A percentile compares a stretch with the other conserved stretches of the same genome.
Conservation (phyloP, 2,797 vertebrate genomes). For the Trachops cirrhosus region DNA sequence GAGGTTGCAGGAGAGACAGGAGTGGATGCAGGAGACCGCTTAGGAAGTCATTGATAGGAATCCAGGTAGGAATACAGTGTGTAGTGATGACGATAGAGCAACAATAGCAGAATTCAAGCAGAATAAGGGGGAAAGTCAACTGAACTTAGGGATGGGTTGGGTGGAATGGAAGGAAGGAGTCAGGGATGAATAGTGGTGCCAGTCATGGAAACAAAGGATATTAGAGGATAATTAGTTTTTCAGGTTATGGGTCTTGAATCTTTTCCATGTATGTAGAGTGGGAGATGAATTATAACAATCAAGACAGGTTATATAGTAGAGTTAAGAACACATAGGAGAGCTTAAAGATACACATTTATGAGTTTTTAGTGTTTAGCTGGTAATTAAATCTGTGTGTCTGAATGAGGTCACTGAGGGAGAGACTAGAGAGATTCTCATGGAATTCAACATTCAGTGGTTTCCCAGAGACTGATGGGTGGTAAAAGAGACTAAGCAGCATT, state of each 20-base stretch:
- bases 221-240: neutral
- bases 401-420: conserved; percentile 3
- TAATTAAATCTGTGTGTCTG: neutral
- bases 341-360: neutral
- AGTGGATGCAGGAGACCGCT: neutral
- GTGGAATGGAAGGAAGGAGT: neutral
- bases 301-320: neutral
- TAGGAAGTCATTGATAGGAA: neutral
- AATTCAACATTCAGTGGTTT: neutral
- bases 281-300: neutral
- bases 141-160: neutral
- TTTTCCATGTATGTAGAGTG: neutral
- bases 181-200: neutral
- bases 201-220: neutral
- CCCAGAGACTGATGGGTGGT: neutral
- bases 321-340: neutral
- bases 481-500: neutral
- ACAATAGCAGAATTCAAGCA: neutral
- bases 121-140: neutral
- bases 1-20: neutral
- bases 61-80: neutral
- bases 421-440: neutral
- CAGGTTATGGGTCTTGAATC: neutral
- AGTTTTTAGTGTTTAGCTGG: neutral
- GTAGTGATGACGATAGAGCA: neutral